phyloP scores from a whole-genome alignment of 2,113 vertebrate species.

The Pedionomus torquatus region DNA sequence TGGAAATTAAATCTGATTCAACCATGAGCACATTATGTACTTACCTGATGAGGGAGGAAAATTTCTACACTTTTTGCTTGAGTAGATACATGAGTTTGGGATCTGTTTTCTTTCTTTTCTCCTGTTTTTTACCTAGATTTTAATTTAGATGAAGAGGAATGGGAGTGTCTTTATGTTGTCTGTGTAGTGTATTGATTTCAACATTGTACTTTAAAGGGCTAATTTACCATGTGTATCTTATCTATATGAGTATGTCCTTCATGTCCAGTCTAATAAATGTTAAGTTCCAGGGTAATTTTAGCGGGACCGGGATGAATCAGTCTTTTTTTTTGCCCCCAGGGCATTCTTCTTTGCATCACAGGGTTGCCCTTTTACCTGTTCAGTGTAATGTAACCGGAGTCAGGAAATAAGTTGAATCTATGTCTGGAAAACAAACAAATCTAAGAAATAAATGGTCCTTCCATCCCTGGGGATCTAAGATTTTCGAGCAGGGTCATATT shows the following conservation, averaged over 20 bases:
- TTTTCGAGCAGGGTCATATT: background rate
- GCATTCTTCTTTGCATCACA: slow-evolving; percentile 1
- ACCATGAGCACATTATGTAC: background rate
- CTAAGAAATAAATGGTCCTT: background rate
- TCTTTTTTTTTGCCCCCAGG: background rate
- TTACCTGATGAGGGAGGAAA: slow-evolving; percentile 20
- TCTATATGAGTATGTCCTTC: slow-evolving; percentile 63
- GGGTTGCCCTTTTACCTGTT: slow-evolving; percentile 26
- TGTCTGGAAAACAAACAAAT: background rate
- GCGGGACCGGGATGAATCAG: background rate
- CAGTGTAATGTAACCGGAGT: slow-evolving; percentile 30
- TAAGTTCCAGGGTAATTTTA: slow-evolving; percentile 31
- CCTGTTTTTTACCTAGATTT: slow-evolving; percentile 44
- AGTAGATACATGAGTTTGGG: background rate
- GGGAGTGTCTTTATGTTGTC: slow-evolving; percentile 36
- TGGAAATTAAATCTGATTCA: slow-evolving; percentile 51
- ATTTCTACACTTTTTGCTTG: slow-evolving; percentile 40
- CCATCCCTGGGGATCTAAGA: background rate
- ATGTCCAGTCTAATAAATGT: slow-evolving; percentile 65
- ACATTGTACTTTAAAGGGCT: slow-evolving; percentile 50
- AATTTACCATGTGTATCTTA: slow-evolving; percentile 58
- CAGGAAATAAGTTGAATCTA: slow-evolving; percentile 33
- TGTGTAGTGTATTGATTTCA: slow-evolving; percentile 55
- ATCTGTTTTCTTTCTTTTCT: background rate
- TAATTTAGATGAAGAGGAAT: slow-evolving; percentile 66